A percentile compares a stretch with the other conserved stretches of the same genome.
These are phyloP conservation scores for Anolis sagrei DNA, from an alignment of 2,113 vertebrate species.

Conservation along the genomic window DNA sequence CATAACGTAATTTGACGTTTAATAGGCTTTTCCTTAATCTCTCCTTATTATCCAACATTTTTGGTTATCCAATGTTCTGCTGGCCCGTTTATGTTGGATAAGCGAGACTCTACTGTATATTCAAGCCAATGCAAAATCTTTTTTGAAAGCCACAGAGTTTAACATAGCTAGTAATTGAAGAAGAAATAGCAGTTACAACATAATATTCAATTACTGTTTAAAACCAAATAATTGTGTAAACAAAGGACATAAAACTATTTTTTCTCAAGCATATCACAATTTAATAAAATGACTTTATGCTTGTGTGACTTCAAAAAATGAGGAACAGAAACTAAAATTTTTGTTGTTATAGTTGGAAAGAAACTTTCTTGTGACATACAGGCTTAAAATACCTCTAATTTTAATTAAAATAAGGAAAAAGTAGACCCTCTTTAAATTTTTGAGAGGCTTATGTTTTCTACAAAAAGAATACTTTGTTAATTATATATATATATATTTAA, in stretches of 20 bases:
- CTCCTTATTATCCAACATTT: too few relatives aligned
- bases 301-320: slow-evolving; percentile 48
- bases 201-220: background rate
- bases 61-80: too few relatives aligned
- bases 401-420: background rate
- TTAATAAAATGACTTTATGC: slow-evolving; percentile 53
- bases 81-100: too few relatives aligned
- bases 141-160: background rate
- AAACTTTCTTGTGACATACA: background rate
- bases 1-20: too few relatives aligned
- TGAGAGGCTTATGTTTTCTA: slow-evolving; percentile 16
- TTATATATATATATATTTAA: background rate
- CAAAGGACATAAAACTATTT: slow-evolving; percentile 48
- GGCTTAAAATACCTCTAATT: slow-evolving; percentile 5
- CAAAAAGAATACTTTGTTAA: slow-evolving; percentile 26
- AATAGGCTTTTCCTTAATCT: too few relatives aligned
- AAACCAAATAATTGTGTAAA: background rate
- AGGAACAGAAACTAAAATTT: slow-evolving; percentile 34
- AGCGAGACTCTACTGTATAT: too few relatives aligned
- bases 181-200: too few relatives aligned
- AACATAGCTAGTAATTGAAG: background rate
- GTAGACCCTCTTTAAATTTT: background rate
- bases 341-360: slow-evolving; percentile 20
- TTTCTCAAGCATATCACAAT: slow-evolving; percentile 52
- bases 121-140: background rate